Conservation (phyloP, 2,797 vertebrate genomes). For the Gymnoscopelus braueri region DNA sequence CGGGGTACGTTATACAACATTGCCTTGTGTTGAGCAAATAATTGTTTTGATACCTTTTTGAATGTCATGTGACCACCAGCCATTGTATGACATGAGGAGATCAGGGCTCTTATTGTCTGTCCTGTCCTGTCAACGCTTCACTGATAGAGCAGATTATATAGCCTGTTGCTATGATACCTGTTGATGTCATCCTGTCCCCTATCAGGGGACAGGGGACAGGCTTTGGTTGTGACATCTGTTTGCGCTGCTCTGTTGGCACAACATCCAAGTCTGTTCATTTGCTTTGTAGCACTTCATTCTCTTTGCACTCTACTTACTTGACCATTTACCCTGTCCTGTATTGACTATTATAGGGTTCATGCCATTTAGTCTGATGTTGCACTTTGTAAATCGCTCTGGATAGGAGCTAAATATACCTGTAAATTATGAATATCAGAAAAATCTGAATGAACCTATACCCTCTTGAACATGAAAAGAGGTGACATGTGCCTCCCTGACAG, state of each 20-base stretch:
- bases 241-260: constrained; percentile 33
- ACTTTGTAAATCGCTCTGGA: no score
- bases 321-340: no score
- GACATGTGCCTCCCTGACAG: background rate
- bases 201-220: constrained; percentile 35
- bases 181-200: constrained; percentile 72
- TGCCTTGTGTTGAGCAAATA: no score
- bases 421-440: constrained; percentile 1
- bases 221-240: constrained; percentile 54
- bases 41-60: background rate
- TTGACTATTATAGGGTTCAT: no score
- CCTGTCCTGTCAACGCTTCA: constrained; percentile 26
- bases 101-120: constrained; percentile 32
- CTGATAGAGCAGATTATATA: constrained; percentile 66
- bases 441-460: constrained; percentile 5
- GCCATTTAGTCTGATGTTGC: no score
- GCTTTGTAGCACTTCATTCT: background rate
- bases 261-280: constrained; percentile 26
- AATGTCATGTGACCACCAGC: background rate
- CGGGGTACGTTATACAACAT: no score
- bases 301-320: no score
- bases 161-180: constrained; percentile 81
- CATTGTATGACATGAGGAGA: constrained; percentile 18
- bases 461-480: constrained; percentile 19
- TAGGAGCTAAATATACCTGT: constrained; percentile 4